Conservation (phyloP, 2,888 invertebrate genomes). For the Agrochola macilenta region DNA sequence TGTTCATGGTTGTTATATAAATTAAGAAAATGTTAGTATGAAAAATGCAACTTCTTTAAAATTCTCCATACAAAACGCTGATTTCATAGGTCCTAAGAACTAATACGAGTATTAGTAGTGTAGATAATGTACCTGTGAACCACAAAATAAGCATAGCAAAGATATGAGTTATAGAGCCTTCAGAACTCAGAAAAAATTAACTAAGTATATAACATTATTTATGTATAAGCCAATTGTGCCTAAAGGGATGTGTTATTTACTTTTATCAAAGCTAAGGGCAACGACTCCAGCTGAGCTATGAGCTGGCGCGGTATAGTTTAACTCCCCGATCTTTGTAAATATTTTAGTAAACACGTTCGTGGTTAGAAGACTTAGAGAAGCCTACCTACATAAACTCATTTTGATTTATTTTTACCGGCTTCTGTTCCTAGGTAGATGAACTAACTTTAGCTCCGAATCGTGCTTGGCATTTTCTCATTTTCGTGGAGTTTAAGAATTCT, state of each 20-base stretch:
- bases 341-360: constrained; percentile 11
- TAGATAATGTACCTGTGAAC: not conserved
- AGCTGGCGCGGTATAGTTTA: not conserved
- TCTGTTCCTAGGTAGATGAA: not conserved
- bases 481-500: not conserved
- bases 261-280: constrained; percentile 10
- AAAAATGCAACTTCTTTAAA: too few relatives aligned
- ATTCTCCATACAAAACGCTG: too few relatives aligned
- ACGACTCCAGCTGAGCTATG: constrained; percentile 5
- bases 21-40: too few relatives aligned
- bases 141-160: not conserved
- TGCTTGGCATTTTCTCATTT: not conserved
- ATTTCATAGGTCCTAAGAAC: too few relatives aligned
- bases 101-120: not conserved
- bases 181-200: not conserved
- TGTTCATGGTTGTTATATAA: too few relatives aligned
- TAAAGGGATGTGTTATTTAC: constrained; percentile 17
- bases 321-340: constrained; percentile 23
- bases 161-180: not conserved
- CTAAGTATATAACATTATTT: not conserved
- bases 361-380: too few relatives aligned
- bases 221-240: constrained; percentile 21
- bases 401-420: constrained; percentile 4
- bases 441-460: not conserved
- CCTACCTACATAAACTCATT: not conserved